Percentiles rank a stretch among this genome's conserved stretches.
phyloP scores from a whole-genome alignment of 2,888 invertebrate genomes.

The Petrolisthes cinctipes region DNA sequence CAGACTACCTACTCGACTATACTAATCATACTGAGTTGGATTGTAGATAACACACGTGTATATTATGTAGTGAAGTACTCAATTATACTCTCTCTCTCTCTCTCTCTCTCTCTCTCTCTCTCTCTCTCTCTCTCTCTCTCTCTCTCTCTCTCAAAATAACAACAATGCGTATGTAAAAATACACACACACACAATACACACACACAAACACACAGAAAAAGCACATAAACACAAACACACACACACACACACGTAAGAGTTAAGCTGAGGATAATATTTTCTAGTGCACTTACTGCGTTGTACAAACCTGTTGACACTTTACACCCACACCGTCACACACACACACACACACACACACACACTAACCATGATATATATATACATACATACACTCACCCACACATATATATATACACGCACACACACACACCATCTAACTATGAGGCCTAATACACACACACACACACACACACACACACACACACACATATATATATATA shows the following conservation, averaged over 20 bases:
- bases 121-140: neutral
- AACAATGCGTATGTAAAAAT: neutral
- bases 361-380: too few relatives aligned
- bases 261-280: neutral
- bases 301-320: slow-evolving; percentile 2
- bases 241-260: neutral
- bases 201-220: neutral
- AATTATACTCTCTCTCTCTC: too few relatives aligned
- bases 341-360: neutral
- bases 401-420: neutral
- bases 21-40: too few relatives aligned
- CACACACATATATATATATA: too few relatives aligned
- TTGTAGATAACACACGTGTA: too few relatives aligned
- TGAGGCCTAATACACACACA: neutral
- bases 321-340: slow-evolving; percentile 5
- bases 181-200: neutral
- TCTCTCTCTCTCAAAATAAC: neutral
- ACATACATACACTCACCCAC: too few relatives aligned
- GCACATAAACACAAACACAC: too few relatives aligned
- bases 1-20: too few relatives aligned
- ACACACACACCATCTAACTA: neutral
- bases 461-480: neutral
- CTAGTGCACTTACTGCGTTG: neutral
- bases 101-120: neutral
- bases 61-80: too few relatives aligned